Percentiles rank a stretch among this genome's conserved stretches.
phyloP scores from a whole-genome alignment of 64 coral and sea anemone genomes.

The Stichodactyla helianthus region DNA sequence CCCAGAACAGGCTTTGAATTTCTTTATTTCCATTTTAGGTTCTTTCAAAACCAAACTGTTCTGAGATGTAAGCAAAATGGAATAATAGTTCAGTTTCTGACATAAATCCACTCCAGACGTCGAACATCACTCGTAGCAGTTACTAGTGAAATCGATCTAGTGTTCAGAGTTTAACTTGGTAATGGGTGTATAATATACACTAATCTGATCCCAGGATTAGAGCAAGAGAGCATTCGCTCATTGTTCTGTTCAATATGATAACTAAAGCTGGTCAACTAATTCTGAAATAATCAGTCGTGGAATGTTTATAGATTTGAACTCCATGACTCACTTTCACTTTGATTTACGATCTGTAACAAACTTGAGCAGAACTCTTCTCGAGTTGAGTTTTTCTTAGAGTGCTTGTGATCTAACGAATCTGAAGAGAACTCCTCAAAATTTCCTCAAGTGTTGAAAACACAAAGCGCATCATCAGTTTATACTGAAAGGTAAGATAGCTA shows the following conservation, averaged over 20 bases:
- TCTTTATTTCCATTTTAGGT: too few species aligned
- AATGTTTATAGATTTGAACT: slow-evolving; percentile 17
- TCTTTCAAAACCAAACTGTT: too few species aligned
- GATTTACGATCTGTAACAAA: neutral
- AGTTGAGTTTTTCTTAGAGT: too few species aligned
- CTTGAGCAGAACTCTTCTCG: neutral
- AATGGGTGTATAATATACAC: slow-evolving; percentile 2
- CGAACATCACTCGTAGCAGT: neutral
- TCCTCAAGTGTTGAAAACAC: too few species aligned
- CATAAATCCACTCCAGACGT: neutral
- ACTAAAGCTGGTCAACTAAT: neutral
- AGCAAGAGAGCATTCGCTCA: neutral
- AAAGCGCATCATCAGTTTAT: too few species aligned
- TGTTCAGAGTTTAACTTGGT: neutral
- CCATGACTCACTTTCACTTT: neutral
- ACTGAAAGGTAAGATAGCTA: too few species aligned
- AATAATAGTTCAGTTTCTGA: too few species aligned
- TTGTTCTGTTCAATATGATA: neutral
- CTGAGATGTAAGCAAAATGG: too few species aligned
- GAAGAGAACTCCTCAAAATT: too few species aligned
- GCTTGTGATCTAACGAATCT: too few species aligned
- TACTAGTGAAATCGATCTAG: slow-evolving; percentile 8
- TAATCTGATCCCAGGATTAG: slow-evolving; percentile 14
- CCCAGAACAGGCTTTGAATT: too few species aligned
- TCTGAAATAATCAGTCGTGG: neutral